phyloP scores from a whole-genome alignment of 1,140 invertebrate species.

The Drosophila pachea region DNA sequence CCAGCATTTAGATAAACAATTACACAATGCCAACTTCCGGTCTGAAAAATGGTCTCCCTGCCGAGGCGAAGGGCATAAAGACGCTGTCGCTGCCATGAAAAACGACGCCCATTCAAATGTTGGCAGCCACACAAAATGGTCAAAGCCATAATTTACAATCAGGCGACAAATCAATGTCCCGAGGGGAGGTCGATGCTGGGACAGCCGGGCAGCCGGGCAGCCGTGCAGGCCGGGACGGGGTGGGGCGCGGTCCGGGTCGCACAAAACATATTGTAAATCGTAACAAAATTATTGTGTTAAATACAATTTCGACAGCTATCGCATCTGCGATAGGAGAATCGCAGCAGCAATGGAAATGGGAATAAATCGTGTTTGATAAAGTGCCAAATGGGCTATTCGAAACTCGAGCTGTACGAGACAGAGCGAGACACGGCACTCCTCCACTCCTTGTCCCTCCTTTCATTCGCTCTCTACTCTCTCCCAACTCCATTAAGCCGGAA shows the following conservation, averaged over 20 bases:
- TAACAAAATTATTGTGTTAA: constrained; percentile 43
- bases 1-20: constrained; percentile 50
- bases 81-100: constrained; percentile 29
- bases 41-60: constrained; percentile 43
- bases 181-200: constrained; percentile 2
- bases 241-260: constrained; percentile 4
- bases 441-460: too few relatives aligned
- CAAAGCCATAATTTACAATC: constrained; percentile 55
- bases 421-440: neutral
- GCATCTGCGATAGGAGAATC: neutral
- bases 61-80: constrained; percentile 14
- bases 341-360: neutral
- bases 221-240: too few relatives aligned
- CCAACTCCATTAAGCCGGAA: too few relatives aligned
- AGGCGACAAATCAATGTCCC: constrained; percentile 49
- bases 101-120: constrained; percentile 39
- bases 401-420: neutral
- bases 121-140: constrained; percentile 40
- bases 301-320: constrained; percentile 15
- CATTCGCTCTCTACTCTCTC: too few relatives aligned
- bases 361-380: constrained; percentile 17
- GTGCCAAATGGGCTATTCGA: neutral
- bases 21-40: constrained; percentile 50
- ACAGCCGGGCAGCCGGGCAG: too few relatives aligned
- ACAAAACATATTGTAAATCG: constrained; percentile 49